These are phyloP conservation scores for Cyclargus thomasi DNA, from an alignment of 1,140 invertebrate genomes.

Conservation along the genomic window DNA sequence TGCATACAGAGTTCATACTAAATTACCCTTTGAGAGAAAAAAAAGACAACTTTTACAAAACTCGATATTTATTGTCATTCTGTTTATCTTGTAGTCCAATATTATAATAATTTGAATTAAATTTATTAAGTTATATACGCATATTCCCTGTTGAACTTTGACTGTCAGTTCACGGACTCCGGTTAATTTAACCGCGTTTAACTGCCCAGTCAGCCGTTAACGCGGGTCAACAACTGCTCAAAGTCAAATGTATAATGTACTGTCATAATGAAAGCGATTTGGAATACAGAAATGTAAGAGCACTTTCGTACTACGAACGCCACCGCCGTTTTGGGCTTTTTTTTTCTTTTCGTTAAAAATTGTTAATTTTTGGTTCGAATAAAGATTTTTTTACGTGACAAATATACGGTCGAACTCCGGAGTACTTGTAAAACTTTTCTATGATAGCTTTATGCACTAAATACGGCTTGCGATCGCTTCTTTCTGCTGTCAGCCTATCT, in stretches of 20 bases:
- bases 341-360: background rate
- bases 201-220: constrained; percentile 3
- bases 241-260: background rate
- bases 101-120: too few relatives aligned
- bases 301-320: too few relatives aligned
- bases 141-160: background rate
- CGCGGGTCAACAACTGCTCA: background rate
- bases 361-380: too few relatives aligned
- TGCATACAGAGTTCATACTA: too few relatives aligned
- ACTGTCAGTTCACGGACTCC: background rate
- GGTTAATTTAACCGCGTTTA: constrained; percentile 1
- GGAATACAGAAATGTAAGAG: background rate
- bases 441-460: background rate
- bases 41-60: too few relatives aligned
- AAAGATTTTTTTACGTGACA: too few relatives aligned
- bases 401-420: too few relatives aligned
- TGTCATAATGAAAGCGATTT: background rate
- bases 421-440: background rate
- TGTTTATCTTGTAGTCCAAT: too few relatives aligned
- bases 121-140: too few relatives aligned
- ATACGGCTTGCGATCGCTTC: background rate
- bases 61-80: too few relatives aligned
- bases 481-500: background rate
- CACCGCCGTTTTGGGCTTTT: too few relatives aligned
- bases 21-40: too few relatives aligned